These are phyloP conservation scores for Siphonodentalium dalli DNA, from an alignment of 2,888 invertebrate genomes.

Conservation along the genomic window DNA sequence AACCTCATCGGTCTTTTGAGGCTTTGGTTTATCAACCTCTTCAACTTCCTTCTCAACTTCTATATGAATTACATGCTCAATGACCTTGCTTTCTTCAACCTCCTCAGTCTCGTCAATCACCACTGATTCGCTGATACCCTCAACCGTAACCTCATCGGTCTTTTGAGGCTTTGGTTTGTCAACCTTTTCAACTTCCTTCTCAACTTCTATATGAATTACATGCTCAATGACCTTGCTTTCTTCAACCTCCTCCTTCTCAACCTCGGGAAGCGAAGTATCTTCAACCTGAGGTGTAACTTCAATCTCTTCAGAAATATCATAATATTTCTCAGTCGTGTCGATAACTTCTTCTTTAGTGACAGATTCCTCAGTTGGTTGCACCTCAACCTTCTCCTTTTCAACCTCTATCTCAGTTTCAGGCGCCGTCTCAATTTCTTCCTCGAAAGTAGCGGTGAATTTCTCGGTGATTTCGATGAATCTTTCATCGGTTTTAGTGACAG, in stretches of 20 bases:
- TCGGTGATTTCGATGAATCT: too few species aligned
- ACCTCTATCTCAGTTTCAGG: too few species aligned
- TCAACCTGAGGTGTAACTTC: neutral
- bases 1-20: too few species aligned
- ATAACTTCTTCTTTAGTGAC: slow-evolving; percentile 13
- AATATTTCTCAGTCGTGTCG: neutral
- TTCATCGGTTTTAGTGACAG: too few species aligned
- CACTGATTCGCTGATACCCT: slow-evolving; percentile 4
- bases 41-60: slow-evolving; percentile 1
- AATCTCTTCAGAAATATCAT: neutral
- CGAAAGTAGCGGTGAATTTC: too few species aligned
- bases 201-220: slow-evolving; percentile 16
- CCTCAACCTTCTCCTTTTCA: neutral
- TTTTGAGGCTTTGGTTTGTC: too few species aligned
- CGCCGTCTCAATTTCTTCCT: too few species aligned
- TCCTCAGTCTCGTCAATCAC: neutral
- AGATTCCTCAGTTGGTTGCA: neutral
- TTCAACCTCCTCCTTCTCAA: neutral
- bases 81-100: slow-evolving; percentile 4
- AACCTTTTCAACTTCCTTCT: slow-evolving; percentile 3
- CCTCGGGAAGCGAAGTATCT: too few species aligned
- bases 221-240: slow-evolving; percentile 16
- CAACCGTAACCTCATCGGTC: neutral
- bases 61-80: slow-evolving; percentile 22
- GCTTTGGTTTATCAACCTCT: slow-evolving; percentile 7